phyloP scores from a whole-genome alignment of 1,140 invertebrate genomes.

The Proales similis region DNA sequence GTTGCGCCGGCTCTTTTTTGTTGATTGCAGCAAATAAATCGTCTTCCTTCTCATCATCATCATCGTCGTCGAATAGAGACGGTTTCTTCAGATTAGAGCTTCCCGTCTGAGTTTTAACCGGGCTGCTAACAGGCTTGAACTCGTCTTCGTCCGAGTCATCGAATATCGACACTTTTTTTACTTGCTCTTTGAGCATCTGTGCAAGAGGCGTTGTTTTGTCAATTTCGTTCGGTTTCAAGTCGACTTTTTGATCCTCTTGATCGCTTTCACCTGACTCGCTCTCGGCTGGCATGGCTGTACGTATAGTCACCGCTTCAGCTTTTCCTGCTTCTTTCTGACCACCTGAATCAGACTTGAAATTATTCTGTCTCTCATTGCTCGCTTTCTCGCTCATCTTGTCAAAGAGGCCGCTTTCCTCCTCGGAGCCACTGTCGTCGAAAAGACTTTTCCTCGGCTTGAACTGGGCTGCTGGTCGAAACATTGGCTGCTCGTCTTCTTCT shows the following conservation, averaged over 20 bases:
- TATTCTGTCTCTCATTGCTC: no score
- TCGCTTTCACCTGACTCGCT: no score
- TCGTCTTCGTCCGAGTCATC: neutral
- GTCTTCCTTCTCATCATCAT: neutral
- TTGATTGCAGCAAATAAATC: neutral
- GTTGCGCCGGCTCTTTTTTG: neutral
- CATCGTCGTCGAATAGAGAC: neutral
- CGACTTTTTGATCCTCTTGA: neutral
- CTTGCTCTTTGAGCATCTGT: neutral
- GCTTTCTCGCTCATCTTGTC: no score
- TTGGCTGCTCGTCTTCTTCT: constrained; percentile 6
- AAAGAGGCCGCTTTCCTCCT: neutral
- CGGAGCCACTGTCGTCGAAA: neutral
- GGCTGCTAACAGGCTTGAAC: neutral
- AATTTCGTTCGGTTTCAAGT: neutral
- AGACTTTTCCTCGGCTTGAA: neutral
- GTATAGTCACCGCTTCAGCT: no score
- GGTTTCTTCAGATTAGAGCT: neutral
- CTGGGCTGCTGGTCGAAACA: neutral
- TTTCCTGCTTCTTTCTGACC: no score
- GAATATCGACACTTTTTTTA: neutral
- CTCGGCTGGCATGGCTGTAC: no score
- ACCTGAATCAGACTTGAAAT: no score
- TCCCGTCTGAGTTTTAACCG: neutral
- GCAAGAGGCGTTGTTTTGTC: neutral